These are phyloP conservation scores for Myrmecophaga tridactyla DNA, from an alignment of 2,113 vertebrate genomes.

Conservation along the genomic window DNA sequence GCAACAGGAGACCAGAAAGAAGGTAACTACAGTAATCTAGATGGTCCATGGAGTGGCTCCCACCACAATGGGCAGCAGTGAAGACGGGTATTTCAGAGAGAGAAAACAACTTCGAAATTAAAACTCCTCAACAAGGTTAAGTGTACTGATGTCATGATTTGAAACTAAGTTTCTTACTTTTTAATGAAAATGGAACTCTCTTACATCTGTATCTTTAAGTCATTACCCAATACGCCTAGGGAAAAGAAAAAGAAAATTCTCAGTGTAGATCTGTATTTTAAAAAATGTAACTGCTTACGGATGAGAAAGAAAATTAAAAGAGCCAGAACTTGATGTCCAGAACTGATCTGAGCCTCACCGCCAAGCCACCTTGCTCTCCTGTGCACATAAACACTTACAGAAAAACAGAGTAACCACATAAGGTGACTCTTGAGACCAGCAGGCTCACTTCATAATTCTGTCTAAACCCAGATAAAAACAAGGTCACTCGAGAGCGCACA, in stretches of 20 bases:
- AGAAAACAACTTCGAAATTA: background rate
- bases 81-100: background rate
- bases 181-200: background rate
- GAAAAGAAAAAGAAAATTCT: background rate
- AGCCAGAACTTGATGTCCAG: background rate
- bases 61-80: background rate
- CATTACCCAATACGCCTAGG: background rate
- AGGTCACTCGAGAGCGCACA: background rate
- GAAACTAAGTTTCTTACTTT: background rate
- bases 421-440: background rate
- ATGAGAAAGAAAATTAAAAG: background rate
- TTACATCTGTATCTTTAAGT: background rate
- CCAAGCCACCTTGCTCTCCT: background rate
- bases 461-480: background rate
- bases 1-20: rapidly evolving
- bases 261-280: background rate
- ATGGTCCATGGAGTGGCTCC: background rate
- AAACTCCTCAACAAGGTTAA: background rate
- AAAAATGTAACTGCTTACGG: background rate
- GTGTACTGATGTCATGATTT: background rate
- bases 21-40: background rate
- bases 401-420: background rate
- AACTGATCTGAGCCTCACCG: background rate
- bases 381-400: background rate
- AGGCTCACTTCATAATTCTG: background rate